These are phyloP conservation scores for Cephus runcator DNA, from an alignment of 2,888 invertebrate genomes.

Conservation along the genomic window DNA sequence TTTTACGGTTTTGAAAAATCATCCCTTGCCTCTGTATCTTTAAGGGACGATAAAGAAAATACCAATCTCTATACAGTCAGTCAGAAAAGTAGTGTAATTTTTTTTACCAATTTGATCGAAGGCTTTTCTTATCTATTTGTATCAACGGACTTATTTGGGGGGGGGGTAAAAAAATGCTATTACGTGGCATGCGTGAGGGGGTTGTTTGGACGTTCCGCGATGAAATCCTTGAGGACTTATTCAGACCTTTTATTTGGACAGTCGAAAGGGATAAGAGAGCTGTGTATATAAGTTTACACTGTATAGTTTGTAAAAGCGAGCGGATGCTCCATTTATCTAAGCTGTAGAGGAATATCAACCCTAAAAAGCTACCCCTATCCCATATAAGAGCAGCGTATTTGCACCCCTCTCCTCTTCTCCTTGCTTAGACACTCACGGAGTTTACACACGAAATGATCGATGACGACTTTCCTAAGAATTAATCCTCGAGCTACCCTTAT, in stretches of 20 bases:
- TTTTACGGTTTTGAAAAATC: neutral
- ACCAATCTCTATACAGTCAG: neutral
- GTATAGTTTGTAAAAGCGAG: neutral
- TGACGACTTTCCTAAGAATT: neutral
- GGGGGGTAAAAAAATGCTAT: neutral
- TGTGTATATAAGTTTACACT: constrained; percentile 1
- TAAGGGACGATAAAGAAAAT: neutral
- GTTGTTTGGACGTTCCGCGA: neutral
- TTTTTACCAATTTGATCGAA: neutral
- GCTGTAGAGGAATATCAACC: neutral
- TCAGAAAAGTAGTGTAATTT: neutral
- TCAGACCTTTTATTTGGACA: neutral
- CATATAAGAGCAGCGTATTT: neutral
- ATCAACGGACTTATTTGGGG: neutral
- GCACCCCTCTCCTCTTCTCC: neutral
- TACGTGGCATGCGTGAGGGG: neutral
- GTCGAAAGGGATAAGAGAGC: neutral
- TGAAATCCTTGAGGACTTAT: neutral
- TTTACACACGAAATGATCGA: neutral
- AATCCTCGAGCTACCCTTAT: neutral
- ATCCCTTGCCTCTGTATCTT: neutral
- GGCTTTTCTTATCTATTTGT: neutral
- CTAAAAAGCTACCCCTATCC: neutral
- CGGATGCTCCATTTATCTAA: neutral
- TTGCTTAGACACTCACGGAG: neutral